Base-by-base conservation (phyloP, 2,113 vertebrate species). In the Amia ocellicauda region DNA sequence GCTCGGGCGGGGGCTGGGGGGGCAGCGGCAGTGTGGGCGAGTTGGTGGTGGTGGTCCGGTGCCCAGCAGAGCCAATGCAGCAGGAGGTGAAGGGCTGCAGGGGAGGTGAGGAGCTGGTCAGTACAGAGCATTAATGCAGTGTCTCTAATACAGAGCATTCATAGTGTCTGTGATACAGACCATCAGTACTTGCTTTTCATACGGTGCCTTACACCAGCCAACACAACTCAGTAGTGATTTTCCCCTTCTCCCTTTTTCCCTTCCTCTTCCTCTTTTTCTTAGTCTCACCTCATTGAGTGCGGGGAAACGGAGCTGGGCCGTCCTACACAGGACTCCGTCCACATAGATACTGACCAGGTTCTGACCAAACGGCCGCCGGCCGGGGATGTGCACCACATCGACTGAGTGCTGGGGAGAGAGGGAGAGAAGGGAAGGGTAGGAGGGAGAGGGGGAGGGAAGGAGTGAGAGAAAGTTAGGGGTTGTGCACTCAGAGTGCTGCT, bases 61-160 rank as follows among this genome's bases (percentile, higher is more conserved):
- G 90, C 24, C 97, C 97, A 0, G 97, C 96, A 0, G 94, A 97
- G 54, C 97, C 96, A 0, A 98, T 98, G 74, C 95, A 98, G 86
- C 96, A 98, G 69, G 94, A 99, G 5, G 93, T 95, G 78, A 98
- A 98, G 63, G 96, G 89, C 97, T 99, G 69, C 14, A 40, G 49
- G 40, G 9, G 13, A 16, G 17, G 23, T 24, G 10, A 40, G 22
- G 9, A 4, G 24, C 49, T 26, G 43, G 55, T 42, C 3, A 27
- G 7, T 1, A 9, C 13, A 2, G 5, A 11, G 5, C 31, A 36
- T 36, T 36, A 36, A 36, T 11, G 11, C 31, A 36, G n/a, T n/a
- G n/a, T n/a, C n/a, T n/a, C n/a, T n/a, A n/a, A n/a, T n/a, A n/a
- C n/a, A n/a, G n/a, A n/a, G n/a, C n/a, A n/a, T n/a, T n/a, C n/a